These are phyloP conservation scores for Myanophis thanlyinensis DNA, from an alignment of 2,113 vertebrate species.

Conservation along the genomic window DNA sequence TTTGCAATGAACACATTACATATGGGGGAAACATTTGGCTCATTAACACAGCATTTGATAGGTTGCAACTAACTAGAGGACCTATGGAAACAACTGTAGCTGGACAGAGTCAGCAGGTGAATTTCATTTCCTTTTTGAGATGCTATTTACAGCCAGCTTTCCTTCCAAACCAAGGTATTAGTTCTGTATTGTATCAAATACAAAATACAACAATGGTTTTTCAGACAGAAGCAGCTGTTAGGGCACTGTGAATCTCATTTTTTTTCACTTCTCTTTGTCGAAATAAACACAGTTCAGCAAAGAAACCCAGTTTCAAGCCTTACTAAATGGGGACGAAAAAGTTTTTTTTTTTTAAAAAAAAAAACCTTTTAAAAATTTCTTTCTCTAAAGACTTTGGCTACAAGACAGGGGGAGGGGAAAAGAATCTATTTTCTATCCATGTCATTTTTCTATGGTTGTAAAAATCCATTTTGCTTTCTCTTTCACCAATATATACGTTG, in stretches of 20 bases:
- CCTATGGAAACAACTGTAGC: conserved; percentile 29
- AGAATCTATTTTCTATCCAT: neutral
- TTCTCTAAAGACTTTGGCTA: neutral
- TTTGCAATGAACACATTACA: conserved; percentile 23
- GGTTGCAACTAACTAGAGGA: conserved; percentile 24
- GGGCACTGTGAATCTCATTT: conserved; percentile 4
- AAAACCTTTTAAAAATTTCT: neutral
- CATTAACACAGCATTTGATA: neutral
- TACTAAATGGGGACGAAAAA: neutral
- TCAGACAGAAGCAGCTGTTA: conserved; percentile 12
- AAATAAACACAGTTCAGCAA: conserved; percentile 3
- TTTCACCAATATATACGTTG: neutral
- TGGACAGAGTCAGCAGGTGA: conserved; percentile 26
- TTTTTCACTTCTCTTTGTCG: conserved; percentile 28
- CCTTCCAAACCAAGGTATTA: conserved; percentile 11
- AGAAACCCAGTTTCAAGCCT: neutral
- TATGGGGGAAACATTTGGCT: conserved; percentile 15
- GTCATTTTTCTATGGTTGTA: neutral
- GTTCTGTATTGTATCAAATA: conserved; percentile 21
- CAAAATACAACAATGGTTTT: conserved; percentile 40
- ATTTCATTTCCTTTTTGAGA: conserved; percentile 20
- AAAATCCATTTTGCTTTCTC: neutral
- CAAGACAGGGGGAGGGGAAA: neutral
- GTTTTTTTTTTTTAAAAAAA: no score
- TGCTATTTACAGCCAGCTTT: neutral